Conservation (phyloP, 2,797 vertebrate species). For the Ceryle rudis region DNA sequence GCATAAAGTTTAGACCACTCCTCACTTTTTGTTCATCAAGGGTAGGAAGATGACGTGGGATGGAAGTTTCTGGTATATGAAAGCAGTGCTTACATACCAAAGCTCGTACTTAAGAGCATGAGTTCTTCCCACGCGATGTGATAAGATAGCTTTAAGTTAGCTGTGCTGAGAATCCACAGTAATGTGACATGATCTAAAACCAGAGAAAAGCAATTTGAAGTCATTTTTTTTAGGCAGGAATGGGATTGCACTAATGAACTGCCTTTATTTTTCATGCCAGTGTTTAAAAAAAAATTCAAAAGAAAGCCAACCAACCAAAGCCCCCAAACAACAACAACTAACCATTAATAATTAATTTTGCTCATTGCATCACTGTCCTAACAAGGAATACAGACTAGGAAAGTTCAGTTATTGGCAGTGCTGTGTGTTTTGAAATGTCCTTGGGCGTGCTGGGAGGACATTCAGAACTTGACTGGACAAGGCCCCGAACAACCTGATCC, state of each 20-base stretch:
- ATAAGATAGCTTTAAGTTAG: neutral
- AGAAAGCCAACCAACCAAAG: neutral
- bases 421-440: neutral
- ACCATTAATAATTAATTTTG: neutral
- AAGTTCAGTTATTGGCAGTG: neutral
- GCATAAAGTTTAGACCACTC: neutral
- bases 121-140: neutral
- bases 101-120: neutral
- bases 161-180: neutral
- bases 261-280: neutral
- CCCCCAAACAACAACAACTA: too few species aligned
- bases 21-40: neutral
- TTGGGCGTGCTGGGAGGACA: neutral
- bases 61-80: neutral
- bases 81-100: neutral
- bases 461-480: neutral
- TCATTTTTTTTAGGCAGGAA: neutral
- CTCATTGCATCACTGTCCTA: neutral
- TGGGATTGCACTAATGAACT: neutral
- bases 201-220: neutral
- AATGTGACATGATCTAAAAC: neutral
- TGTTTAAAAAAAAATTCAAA: neutral
- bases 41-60: neutral
- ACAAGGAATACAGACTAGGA: neutral
- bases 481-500: neutral